These are phyloP conservation scores for Solenopsis fugax DNA, from an alignment of 1,140 invertebrate genomes.

Conservation along the genomic window DNA sequence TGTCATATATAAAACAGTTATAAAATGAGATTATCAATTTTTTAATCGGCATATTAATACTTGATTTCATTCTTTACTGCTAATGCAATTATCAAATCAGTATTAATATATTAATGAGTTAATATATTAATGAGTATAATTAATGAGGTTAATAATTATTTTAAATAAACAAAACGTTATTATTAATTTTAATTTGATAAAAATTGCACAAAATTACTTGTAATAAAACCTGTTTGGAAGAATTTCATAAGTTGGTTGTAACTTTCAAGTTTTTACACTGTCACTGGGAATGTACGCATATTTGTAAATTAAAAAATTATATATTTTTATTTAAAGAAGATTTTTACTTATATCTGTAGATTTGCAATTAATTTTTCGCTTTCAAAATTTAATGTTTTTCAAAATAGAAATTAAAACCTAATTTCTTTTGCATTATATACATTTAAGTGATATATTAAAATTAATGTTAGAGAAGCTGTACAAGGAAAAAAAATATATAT, in stretches of 20 bases:
- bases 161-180: background rate
- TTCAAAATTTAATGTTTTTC: no score
- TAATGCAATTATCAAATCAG: background rate
- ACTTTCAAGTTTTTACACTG: background rate
- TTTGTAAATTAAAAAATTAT: background rate
- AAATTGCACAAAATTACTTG: background rate
- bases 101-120: background rate
- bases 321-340: background rate
- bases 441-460: no score
- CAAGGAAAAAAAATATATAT: no score
- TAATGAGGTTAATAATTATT: no score
- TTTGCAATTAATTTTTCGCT: no score
- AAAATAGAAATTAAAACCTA: no score
- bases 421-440: no score
- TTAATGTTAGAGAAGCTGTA: no score
- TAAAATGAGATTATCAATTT: background rate
- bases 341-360: background rate
- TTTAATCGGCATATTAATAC: background rate
- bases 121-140: background rate
- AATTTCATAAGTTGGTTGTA: background rate
- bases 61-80: background rate
- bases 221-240: background rate
- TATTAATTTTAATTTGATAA: background rate
- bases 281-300: background rate
- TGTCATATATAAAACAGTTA: background rate